Evolutionary conservation across 2,113 vertebrate genomes (phyloP).

Genomic region (Cranoglanis bouderius): DNA sequence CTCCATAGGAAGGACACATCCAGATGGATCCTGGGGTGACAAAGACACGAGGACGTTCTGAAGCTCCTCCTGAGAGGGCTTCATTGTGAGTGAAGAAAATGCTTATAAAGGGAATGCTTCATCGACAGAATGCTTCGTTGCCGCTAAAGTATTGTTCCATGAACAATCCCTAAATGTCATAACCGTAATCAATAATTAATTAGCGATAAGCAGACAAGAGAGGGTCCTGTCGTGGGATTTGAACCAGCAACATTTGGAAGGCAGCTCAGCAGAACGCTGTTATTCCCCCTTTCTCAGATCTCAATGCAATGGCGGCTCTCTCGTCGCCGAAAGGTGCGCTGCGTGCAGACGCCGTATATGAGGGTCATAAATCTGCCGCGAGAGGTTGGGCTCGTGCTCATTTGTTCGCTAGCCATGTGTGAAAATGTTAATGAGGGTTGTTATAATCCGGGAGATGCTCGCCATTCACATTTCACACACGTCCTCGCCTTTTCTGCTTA

Average conservation of each 20-base stretch:
- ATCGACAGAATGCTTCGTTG: neutral
- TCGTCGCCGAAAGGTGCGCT: slow-evolving; percentile 8
- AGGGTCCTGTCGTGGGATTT: slow-evolving; percentile 18
- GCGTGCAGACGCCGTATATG: slow-evolving; percentile 18
- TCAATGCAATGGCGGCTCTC: neutral
- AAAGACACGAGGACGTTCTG: slow-evolving; percentile 20
- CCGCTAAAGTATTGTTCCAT: neutral
- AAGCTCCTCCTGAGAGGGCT: slow-evolving; percentile 36
- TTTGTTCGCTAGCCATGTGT: slow-evolving; percentile 79
- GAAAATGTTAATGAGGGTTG: slow-evolving; percentile 85
- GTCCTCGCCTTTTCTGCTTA: slow-evolving; percentile 68
- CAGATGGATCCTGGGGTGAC: slow-evolving; percentile 44
- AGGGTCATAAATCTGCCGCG: slow-evolving; percentile 65
- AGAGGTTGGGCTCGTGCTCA: slow-evolving; percentile 73
- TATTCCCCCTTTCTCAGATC: neutral
- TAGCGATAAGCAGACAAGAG: slow-evolving; percentile 41
- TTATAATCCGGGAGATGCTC: slow-evolving; percentile 70
- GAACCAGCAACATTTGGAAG: slow-evolving; percentile 18
- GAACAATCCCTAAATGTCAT: slow-evolving; percentile 32
- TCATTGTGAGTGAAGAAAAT: slow-evolving; percentile 10
- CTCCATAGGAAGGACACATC: slow-evolving; percentile 31
- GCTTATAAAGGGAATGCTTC: neutral
- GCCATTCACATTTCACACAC: slow-evolving; percentile 75
- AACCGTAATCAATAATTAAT: slow-evolving; percentile 38
- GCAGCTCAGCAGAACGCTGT: neutral